Evolutionary conservation across 2,113 vertebrate species (phyloP).

Genomic region (Promerops cafer): DNA sequence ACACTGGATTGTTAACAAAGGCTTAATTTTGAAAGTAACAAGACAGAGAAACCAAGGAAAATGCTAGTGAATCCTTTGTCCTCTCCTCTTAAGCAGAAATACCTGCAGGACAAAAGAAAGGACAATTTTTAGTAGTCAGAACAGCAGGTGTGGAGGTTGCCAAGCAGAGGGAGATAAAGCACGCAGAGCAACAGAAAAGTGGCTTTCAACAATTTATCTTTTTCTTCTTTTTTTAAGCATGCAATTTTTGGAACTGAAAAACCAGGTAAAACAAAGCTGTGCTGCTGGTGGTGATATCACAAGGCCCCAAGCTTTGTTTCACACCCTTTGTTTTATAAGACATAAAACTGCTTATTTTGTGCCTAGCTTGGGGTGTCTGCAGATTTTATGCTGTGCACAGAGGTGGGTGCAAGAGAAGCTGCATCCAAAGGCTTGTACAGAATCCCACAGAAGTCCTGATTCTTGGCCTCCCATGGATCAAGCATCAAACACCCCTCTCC

Average conservation of each 20-base stretch:
- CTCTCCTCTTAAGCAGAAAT: background rate
- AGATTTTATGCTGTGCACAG: background rate
- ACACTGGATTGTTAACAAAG: background rate
- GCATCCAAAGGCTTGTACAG: background rate
- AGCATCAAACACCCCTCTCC: background rate
- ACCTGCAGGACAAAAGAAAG: background rate
- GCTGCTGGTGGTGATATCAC: background rate
- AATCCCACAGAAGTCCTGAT: background rate
- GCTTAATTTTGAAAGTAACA: background rate
- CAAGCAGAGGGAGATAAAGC: background rate
- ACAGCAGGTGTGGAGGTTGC: conserved; percentile 43
- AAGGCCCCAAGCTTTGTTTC: background rate
- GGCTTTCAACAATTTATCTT: background rate
- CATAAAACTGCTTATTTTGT: background rate
- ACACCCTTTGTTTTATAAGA: background rate
- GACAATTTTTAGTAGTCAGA: conserved; percentile 29
- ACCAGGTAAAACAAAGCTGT: background rate
- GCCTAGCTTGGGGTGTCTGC: background rate
- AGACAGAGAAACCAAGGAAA: background rate
- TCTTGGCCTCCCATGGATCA: background rate
- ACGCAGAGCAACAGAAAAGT: background rate
- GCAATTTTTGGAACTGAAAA: background rate
- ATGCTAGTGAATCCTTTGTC: background rate
- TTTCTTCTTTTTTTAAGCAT: background rate
- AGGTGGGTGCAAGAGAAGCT: background rate